Base-by-base conservation (phyloP, 2,888 invertebrate species). In the Callosobruchus maculatus region DNA sequence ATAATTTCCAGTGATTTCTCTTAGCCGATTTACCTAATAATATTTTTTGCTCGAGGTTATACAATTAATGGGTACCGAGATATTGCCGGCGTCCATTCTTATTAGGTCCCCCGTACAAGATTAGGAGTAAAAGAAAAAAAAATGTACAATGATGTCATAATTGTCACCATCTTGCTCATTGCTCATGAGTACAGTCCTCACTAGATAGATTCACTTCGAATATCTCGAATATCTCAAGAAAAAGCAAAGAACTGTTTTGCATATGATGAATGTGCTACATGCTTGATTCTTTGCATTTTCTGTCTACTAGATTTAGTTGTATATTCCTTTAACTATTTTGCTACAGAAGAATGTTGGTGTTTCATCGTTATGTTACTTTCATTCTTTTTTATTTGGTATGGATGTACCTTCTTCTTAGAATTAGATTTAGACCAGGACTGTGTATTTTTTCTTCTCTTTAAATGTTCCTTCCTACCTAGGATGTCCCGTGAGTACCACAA, bases 321-420 rank as follows among this genome's bases (percentile, higher is more conserved):
- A 72, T 71, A 73, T 71, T 66, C 72, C 71, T 72, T 74, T 71
- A 68, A 31, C 74, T 71, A 69, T 77, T 74, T 76, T 74, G 76
- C 76, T 77, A 76, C 75, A 78, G 78, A 84, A 85, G 85, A 84
- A 84, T 85, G 85, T 85, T 85, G 85, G 85, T 86, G 84, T 85
- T 84, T 85, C 84, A 77, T 85, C 83, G 75, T 82, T 82, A 76
- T 80, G 79, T 75, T 80, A 77, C 72, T 77, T 71, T 67, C 66
- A 73, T 77, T 77, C 70, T 76, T 78, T 77, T 74, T 72, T 73
- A 74, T 71, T 30, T 26, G 70, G 71, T 72, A 74, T 75, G 74
- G 13, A 75, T 75, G 73, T 74, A 74, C 74, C 72, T 74, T 79
- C 76, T 72, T 71, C 31, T 77, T 79, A 79, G 79, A 76, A 82